These are phyloP conservation scores for Halichondria panicea DNA, from an alignment of 37 sponge, comb jelly and placozoan genomes.

Conservation along the genomic window DNA sequence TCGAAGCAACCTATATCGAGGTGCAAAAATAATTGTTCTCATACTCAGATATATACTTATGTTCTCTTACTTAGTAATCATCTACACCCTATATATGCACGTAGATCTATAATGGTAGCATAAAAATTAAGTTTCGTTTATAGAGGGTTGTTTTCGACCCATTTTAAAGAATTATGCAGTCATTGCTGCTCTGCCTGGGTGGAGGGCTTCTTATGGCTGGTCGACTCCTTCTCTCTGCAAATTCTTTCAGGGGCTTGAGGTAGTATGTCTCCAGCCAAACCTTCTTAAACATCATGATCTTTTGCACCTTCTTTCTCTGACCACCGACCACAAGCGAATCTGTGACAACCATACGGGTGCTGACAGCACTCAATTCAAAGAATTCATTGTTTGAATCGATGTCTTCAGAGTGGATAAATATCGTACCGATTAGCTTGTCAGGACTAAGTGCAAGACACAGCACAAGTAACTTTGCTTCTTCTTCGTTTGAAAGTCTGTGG, in stretches of 20 bases:
- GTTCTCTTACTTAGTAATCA: no score
- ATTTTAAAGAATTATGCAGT: no score
- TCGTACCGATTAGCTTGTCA: slow-evolving; percentile 35
- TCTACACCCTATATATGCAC: no score
- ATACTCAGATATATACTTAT: no score
- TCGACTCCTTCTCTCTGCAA: no score
- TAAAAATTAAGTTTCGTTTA: no score
- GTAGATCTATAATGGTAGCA: no score
- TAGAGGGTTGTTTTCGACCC: no score
- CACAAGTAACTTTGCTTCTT: slow-evolving; percentile 20
- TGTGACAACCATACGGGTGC: slow-evolving; percentile 31
- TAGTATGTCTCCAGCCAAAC: slow-evolving; percentile 23
- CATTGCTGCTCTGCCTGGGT: no score
- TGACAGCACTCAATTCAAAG: slow-evolving; percentile 42
- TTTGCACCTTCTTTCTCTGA: slow-evolving; percentile 28
- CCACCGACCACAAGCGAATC: slow-evolving; percentile 42
- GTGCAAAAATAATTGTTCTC: no score
- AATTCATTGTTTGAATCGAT: slow-evolving; percentile 15
- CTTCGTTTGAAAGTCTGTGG: slow-evolving; percentile 19
- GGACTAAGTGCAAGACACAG: slow-evolving; percentile 38
- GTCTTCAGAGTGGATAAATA: slow-evolving; percentile 22
- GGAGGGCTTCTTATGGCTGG: no score
- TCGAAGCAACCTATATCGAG: no score
- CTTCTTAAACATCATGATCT: slow-evolving; percentile 50
- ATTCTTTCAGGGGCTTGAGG: slow-evolving; percentile 29